These are phyloP conservation scores for Eretmodus cyanostictus DNA, from an alignment of 2,113 vertebrate genomes.

Conservation along the genomic window DNA sequence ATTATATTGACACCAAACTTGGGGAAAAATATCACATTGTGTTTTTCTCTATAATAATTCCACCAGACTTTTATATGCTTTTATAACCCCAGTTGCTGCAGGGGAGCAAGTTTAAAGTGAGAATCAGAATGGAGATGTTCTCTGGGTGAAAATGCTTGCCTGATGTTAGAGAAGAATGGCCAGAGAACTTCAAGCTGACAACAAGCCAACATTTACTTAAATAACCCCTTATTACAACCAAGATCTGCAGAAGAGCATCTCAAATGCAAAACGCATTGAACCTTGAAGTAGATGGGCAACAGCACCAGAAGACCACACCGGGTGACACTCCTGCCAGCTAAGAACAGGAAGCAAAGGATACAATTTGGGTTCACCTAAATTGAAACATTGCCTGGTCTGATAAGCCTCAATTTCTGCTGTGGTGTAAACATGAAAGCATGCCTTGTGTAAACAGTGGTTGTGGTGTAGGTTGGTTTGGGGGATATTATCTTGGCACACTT, in stretches of 20 bases:
- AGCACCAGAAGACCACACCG: background rate
- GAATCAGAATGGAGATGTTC: background rate
- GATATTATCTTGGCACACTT: background rate
- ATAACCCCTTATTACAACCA: background rate
- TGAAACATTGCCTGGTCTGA: background rate
- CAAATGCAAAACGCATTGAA: background rate
- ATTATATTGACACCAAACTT: background rate
- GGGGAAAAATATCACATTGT: background rate
- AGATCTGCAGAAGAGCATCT: background rate
- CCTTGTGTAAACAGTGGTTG: background rate
- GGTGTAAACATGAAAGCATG: background rate
- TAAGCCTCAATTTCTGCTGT: background rate
- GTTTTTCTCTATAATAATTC: background rate
- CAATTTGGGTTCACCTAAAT: background rate
- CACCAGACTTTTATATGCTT: background rate
- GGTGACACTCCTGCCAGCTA: background rate
- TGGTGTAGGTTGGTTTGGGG: background rate
- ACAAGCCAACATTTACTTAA: background rate
- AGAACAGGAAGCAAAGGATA: background rate
- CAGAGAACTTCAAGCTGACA: background rate
- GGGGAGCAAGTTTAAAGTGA: fast-evolving
- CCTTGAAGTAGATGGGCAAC: fast-evolving
- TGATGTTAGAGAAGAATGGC: fast-evolving
- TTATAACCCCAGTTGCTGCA: background rate
- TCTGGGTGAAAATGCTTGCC: fast-evolving